phyloP scores from a whole-genome alignment of 2,888 invertebrate species.

The Criorhina ranunculi region DNA sequence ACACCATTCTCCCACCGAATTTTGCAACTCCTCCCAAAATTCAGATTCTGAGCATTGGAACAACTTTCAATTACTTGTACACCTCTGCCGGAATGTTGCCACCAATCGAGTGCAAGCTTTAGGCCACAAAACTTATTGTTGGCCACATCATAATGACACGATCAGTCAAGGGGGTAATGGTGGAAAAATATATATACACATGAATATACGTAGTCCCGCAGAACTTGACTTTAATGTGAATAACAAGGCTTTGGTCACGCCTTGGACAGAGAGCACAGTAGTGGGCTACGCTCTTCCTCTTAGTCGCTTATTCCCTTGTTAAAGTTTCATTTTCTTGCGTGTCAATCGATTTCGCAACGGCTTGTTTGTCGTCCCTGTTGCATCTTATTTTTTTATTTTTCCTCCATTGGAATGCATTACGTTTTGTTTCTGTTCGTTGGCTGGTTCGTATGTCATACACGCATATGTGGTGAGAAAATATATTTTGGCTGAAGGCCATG shows the following conservation, averaged over 20 bases:
- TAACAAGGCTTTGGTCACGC: conserved; percentile 71
- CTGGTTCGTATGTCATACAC: conserved; percentile 30
- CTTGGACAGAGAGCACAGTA: conserved; percentile 45
- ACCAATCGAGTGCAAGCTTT: conserved; percentile 64
- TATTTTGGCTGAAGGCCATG: conserved; percentile 65
- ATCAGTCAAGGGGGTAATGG: conserved; percentile 59
- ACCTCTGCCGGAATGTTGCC: conserved; percentile 27
- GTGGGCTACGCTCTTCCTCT: conserved; percentile 52
- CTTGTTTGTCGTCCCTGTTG: conserved; percentile 61
- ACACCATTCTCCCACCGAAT: background rate
- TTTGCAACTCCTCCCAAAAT: conserved; percentile 49
- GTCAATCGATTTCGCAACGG: conserved; percentile 52
- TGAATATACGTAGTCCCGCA: conserved; percentile 32
- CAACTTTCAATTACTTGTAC: conserved; percentile 44
- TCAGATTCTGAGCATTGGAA: conserved; percentile 37
- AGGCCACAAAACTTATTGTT: conserved; percentile 51
- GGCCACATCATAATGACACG: conserved; percentile 66
- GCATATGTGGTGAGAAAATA: conserved; percentile 65
- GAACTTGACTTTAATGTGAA: conserved; percentile 57
- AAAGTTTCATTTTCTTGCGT: conserved; percentile 62
- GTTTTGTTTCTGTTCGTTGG: conserved; percentile 9
- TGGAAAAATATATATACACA: background rate
- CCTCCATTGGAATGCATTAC: conserved; percentile 22
- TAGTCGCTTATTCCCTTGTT: conserved; percentile 37
- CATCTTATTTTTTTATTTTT: conserved; percentile 16